These are phyloP conservation scores for Marasmarcha lunaedactyla DNA, from an alignment of 2,888 invertebrate genomes.

Conservation along the genomic window DNA sequence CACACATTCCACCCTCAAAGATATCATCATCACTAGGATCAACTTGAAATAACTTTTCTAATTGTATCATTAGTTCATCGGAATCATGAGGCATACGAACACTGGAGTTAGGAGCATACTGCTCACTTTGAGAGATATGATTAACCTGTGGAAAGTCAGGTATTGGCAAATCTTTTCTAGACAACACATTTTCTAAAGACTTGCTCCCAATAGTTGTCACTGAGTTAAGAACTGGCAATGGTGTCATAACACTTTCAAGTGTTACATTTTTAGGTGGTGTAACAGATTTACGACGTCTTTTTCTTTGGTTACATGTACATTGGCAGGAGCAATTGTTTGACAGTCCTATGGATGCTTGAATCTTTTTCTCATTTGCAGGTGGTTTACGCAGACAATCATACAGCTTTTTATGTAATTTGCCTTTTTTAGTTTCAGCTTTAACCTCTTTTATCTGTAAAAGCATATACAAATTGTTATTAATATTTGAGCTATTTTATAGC, in stretches of 20 bases:
- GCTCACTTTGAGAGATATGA: background rate
- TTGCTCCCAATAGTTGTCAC: background rate
- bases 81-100: slow-evolving; percentile 22
- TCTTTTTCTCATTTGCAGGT: slow-evolving; percentile 41
- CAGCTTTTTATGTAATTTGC: slow-evolving; percentile 39
- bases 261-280: background rate
- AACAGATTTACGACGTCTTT: slow-evolving; percentile 24
- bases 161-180: background rate
- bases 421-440: slow-evolving; percentile 43
- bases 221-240: too few species aligned
- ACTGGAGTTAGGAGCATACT: background rate
- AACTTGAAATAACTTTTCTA: slow-evolving; percentile 54
- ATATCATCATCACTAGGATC: slow-evolving; percentile 52
- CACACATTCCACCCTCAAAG: slow-evolving; percentile 41
- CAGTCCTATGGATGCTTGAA: slow-evolving; percentile 27
- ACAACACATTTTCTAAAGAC: background rate
- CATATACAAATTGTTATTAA: too few species aligned
- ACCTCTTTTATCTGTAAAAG: slow-evolving; percentile 42
- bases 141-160: too few species aligned
- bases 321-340: slow-evolving; percentile 32
- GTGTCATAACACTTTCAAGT: background rate
- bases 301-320: slow-evolving; percentile 34
- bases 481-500: too few species aligned
- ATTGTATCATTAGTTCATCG: slow-evolving; percentile 45
- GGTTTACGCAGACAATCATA: slow-evolving; percentile 38